A percentile compares a stretch with the other conserved stretches of the same genome.
Evolutionary conservation across 2,113 vertebrate genomes (phyloP).

Genomic region (Proteles cristata): DNA sequence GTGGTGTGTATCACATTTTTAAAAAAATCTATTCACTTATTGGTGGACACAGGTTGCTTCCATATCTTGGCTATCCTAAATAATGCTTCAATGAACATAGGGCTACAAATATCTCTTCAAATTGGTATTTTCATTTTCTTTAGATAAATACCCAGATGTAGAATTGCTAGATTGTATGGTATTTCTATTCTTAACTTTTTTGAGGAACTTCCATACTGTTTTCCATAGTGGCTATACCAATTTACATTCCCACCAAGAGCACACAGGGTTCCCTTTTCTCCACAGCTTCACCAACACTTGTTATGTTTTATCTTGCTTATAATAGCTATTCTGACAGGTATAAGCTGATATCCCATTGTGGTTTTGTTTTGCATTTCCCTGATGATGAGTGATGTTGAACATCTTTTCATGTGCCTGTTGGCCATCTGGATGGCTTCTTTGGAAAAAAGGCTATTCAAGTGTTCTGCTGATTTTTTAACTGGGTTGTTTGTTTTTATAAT

Average conservation of each 20-base stretch:
- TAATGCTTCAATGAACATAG: background rate
- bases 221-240: background rate
- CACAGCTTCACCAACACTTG: background rate
- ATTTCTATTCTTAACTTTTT: background rate
- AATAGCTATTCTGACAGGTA: background rate
- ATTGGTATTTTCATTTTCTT: background rate
- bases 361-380: background rate
- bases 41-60: background rate
- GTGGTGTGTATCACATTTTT: background rate
- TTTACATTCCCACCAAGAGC: background rate
- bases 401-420: background rate
- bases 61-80: background rate
- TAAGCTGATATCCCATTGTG: background rate
- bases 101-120: background rate
- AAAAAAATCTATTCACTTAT: background rate
- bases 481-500: background rate
- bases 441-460: background rate
- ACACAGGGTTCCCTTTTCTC: background rate
- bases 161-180: background rate
- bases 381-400: background rate
- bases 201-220: background rate
- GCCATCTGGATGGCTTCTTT: background rate
- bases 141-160: background rate
- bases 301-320: background rate
- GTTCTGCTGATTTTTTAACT: background rate